Evolutionary conservation across 2,113 vertebrate genomes (phyloP).

Genomic region (Corythornis cristatus): DNA sequence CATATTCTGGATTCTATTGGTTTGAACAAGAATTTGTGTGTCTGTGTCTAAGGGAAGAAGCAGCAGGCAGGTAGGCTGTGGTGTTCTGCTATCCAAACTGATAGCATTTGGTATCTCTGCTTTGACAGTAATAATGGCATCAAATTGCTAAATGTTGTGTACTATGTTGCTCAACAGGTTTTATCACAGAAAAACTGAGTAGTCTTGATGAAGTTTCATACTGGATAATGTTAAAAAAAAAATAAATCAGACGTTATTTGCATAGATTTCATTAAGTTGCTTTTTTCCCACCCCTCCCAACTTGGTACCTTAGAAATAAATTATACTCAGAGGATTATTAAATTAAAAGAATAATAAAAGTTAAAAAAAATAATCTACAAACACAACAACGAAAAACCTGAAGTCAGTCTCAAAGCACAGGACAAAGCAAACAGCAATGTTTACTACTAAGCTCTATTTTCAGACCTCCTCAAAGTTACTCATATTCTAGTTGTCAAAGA

Average conservation of each 20-base stretch:
- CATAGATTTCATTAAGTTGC: constrained; percentile 24
- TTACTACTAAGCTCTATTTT: not conserved
- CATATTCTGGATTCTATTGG: not conserved
- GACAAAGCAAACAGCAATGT: not conserved
- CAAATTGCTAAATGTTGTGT: not conserved
- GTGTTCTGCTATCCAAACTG: not conserved
- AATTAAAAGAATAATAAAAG: not conserved
- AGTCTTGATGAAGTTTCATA: constrained; percentile 27
- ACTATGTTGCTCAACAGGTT: not conserved
- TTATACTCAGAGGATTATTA: constrained; percentile 15
- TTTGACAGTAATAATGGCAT: not conserved
- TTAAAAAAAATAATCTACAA: not conserved
- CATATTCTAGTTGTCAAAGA: not conserved
- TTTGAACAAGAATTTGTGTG: constrained; percentile 6
- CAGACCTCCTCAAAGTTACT: not conserved
- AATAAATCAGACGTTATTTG: not conserved
- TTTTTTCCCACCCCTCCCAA: constrained; percentile 41
- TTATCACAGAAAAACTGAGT: constrained; percentile 32
- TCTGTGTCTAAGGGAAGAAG: not conserved
- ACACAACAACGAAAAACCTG: not conserved
- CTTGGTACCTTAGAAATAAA: not conserved
- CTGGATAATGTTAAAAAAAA: not conserved
- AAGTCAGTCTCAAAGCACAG: constrained; percentile 29
- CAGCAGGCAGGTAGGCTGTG: not conserved
- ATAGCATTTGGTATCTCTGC: not conserved